Base-by-base conservation (phyloP, 2,888 invertebrate genomes). In the Eulithis prunata region DNA sequence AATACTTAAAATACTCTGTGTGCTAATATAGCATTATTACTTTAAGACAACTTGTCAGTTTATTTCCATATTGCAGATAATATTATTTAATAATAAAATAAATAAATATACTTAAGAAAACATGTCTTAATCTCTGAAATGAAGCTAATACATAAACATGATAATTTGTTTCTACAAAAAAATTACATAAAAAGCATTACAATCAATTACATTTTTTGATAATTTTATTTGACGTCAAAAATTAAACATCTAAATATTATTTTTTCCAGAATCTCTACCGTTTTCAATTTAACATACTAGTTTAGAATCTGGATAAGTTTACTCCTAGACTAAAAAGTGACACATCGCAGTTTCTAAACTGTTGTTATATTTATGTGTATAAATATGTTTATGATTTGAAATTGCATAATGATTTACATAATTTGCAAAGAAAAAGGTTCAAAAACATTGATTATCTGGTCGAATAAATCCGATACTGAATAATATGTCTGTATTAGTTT, bases 1-100 rank as follows among this genome's bases (percentile, higher is more conserved):
- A 13, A 57, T 69, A 64, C 62, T 66, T 68, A 64, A 68, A 68
- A 70, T 71, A 71, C 64, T 41, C 8, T 68, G 71, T 68, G 69
- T 69, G 69, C 68, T 69, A 72, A 68, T 64, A 51, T 69, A 59
- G 45, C 52, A 32, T 55, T 47, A 54, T 28, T n/a, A n/a, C n/a
- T n/a, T n/a, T n/a, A n/a, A n/a, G 45, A 63, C 13, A 36, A 53
- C 56, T 56, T 53, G 45, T 61, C 49, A 61, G 57, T 54, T 47
- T 47, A 54, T 38, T 58, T 54, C 57, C 51, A 13, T 64, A 64
- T 58, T 52, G 64, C 59, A 52, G 21, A 36, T 60, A 43, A 51
- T 41, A 41, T 11, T 46, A 46, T 43, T 54, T 59, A 57, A 46
- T 43, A 63, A 57, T 47, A 53, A 54, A 65, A 46, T 63, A 63